These are phyloP conservation scores for Dermatophagoides farinae DNA, from an alignment of 1,140 invertebrate genomes.

Conservation along the genomic window DNA sequence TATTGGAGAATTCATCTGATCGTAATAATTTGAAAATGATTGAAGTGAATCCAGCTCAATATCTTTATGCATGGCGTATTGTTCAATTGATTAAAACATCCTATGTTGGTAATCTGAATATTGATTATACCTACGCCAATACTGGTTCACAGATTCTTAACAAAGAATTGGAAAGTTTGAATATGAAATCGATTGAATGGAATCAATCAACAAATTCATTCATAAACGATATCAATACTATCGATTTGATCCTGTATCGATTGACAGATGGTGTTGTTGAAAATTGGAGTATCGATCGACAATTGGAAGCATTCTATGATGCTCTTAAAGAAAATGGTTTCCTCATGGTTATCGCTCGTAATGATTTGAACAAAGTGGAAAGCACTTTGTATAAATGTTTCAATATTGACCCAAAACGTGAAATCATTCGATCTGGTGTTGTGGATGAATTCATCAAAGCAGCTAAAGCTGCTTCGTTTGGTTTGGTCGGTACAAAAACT, in stretches of 20 bases:
- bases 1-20: slow-evolving; percentile 14
- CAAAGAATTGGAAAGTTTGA: background rate
- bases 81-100: slow-evolving; percentile 1
- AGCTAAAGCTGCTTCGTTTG: background rate
- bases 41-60: slow-evolving; percentile 2
- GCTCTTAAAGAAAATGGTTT: background rate
- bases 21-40: slow-evolving; percentile 10
- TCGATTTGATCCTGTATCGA: background rate
- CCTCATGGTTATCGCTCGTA: background rate
- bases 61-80: background rate
- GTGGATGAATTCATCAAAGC: background rate
- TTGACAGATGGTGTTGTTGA: background rate
- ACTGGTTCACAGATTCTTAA: background rate
- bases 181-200: slow-evolving; percentile 3
- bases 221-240: background rate
- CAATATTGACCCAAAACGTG: background rate
- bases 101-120: slow-evolving; percentile 26
- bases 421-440: background rate
- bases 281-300: background rate
- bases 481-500: background rate
- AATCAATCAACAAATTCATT: background rate
- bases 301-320: background rate
- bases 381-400: background rate
- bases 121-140: slow-evolving; percentile 26
- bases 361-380: background rate